Conservation (phyloP, 37 sponge, comb jelly and placozoan genomes). For the Cliona cf. orientalis region DNA sequence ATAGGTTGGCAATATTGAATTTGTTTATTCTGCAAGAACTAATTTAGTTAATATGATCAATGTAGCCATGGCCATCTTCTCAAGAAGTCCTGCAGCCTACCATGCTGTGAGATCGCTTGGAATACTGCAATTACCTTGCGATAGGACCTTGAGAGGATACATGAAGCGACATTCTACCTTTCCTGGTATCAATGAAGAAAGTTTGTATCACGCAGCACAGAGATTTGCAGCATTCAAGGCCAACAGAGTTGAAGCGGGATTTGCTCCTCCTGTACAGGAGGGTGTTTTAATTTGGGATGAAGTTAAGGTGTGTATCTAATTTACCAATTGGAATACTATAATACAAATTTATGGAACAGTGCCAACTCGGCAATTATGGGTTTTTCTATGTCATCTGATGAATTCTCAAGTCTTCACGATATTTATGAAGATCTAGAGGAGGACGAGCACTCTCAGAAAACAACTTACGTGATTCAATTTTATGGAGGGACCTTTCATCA, state of each 20-base stretch:
- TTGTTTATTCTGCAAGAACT: no score
- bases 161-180: conserved; percentile 17
- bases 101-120: no score
- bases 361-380: conserved; percentile 16
- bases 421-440: conserved; percentile 7
- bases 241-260: not conserved
- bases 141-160: no score
- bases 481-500: conserved; percentile 22
- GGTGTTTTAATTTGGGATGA: conserved; percentile 41
- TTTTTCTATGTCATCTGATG: conserved; percentile 34
- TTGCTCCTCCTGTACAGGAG: not conserved
- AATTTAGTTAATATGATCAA: no score
- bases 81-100: no score
- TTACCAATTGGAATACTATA: not conserved
- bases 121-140: no score
- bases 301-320: conserved; percentile 8
- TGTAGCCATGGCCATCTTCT: no score
- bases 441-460: conserved; percentile 21
- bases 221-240: not conserved
- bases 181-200: conserved; percentile 29
- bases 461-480: conserved; percentile 41
- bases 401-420: conserved; percentile 26
- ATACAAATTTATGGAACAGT: conserved; percentile 48
- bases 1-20: no score
- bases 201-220: not conserved